These are phyloP conservation scores for Halichoerus grypus DNA, from an alignment of 2,113 vertebrate species.

Conservation along the genomic window DNA sequence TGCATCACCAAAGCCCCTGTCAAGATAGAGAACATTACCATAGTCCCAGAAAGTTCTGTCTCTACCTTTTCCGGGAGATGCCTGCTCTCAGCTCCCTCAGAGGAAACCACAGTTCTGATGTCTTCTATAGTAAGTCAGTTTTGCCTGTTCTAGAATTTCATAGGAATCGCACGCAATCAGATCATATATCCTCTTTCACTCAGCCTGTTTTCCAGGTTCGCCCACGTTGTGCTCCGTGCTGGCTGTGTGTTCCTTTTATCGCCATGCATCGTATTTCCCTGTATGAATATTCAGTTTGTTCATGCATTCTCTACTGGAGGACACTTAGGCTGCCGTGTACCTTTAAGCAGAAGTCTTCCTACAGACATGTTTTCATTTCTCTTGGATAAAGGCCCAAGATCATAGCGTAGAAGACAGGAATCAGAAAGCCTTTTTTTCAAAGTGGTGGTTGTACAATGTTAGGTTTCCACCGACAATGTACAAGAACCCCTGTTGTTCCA, in stretches of 20 bases:
- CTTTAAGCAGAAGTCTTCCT: not conserved
- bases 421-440: not conserved
- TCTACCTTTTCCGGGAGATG: too few relatives aligned
- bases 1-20: not conserved
- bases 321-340: not conserved
- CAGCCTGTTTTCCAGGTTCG: not conserved
- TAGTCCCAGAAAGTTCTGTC: not conserved
- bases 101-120: not conserved
- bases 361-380: not conserved
- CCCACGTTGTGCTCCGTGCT: too few relatives aligned
- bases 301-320: not conserved
- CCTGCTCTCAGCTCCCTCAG: not conserved
- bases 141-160: not conserved
- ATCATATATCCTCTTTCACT: not conserved
- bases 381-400: not conserved
- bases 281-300: too few relatives aligned
- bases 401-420: not conserved
- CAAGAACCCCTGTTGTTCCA: not conserved
- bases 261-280: not conserved
- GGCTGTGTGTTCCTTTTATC: not conserved
- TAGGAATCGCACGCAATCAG: not conserved
- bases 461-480: not conserved
- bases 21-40: not conserved
- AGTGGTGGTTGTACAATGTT: not conserved
- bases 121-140: not conserved